Evolutionary conservation across 2,113 vertebrate genomes (phyloP).

Genomic region (Crypturellus undulatus): DNA sequence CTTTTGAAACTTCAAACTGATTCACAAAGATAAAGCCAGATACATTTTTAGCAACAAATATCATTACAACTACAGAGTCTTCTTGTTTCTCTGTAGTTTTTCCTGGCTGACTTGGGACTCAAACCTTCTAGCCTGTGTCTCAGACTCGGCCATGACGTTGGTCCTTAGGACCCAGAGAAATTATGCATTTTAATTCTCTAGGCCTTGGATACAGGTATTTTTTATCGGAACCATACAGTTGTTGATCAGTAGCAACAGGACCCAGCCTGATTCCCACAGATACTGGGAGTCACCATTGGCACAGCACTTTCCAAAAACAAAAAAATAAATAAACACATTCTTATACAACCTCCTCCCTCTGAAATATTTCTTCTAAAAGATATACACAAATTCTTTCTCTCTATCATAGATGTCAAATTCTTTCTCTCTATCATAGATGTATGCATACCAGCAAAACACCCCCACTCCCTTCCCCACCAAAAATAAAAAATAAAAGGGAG

Average conservation of each 20-base stretch:
- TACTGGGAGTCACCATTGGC: slow-evolving; percentile 13
- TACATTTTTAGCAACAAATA: neutral
- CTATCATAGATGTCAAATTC: neutral
- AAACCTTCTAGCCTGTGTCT: neutral
- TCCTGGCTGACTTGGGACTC: neutral
- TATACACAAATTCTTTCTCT: neutral
- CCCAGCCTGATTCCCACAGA: slow-evolving; percentile 35
- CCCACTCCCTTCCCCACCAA: too few relatives aligned
- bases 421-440: neutral
- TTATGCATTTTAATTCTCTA: neutral
- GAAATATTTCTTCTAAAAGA: neutral
- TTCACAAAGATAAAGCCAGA: neutral
- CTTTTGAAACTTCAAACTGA: neutral
- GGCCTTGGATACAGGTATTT: neutral
- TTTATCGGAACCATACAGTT: neutral
- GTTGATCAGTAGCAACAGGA: slow-evolving; percentile 16
- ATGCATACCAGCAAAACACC: neutral
- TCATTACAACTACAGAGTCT: neutral
- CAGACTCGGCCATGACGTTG: neutral
- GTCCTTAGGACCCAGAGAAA: neutral
- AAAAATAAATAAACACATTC: neutral
- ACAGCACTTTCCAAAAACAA: neutral
- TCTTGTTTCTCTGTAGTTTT: neutral
- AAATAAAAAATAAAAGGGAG: neutral
- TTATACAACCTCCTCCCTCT: neutral